Percentiles rank a stretch among this genome's conserved stretches.
These are phyloP conservation scores for Lepus oiostolus DNA, from an alignment of 2,797 vertebrate species.

Conservation along the genomic window DNA sequence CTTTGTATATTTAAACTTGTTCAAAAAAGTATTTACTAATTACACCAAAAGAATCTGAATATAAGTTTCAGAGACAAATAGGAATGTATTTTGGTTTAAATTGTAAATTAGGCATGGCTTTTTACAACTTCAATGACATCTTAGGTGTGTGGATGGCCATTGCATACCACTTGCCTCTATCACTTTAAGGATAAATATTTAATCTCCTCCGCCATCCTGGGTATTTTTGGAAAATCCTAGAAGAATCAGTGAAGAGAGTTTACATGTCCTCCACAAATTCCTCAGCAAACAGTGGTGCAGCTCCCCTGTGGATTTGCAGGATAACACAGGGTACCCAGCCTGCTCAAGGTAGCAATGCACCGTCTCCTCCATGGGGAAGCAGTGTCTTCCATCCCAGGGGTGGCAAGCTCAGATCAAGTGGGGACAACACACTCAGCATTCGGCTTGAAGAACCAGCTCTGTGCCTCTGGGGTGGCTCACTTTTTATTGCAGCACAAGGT, in stretches of 20 bases:
- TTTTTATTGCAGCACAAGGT: neutral
- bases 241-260: constrained; percentile 1
- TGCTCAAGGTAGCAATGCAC: neutral
- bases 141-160: constrained; percentile 7
- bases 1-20: neutral
- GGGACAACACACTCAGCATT: neutral
- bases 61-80: neutral
- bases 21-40: neutral
- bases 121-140: constrained; percentile 40
- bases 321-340: neutral
- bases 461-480: neutral
- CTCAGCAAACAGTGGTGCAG: neutral
- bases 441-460: neutral
- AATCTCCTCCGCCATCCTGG: neutral
- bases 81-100: neutral
- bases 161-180: constrained; percentile 11
- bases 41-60: constrained; percentile 1
- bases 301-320: neutral
- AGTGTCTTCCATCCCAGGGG: neutral
- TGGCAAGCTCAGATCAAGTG: neutral
- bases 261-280: neutral
- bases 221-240: neutral
- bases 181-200: constrained; percentile 21
- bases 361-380: too few species aligned
- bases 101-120: neutral